Conservation (phyloP, 2,113 vertebrate species). For the Oplegnathus fasciatus region DNA sequence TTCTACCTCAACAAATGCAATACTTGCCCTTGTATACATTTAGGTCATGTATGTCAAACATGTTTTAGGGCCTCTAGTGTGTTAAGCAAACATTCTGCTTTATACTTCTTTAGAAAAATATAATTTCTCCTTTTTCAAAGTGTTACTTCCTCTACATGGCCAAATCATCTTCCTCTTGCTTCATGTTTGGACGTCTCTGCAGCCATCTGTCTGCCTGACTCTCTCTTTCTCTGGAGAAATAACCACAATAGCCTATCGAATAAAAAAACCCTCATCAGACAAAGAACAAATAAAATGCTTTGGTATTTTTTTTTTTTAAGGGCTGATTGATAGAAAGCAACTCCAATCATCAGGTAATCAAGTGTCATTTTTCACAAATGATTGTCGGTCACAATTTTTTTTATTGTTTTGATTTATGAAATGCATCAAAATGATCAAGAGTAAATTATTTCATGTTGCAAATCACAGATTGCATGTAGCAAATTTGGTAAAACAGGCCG, state of each 20-base stretch:
- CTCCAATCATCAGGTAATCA: background rate
- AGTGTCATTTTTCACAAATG: background rate
- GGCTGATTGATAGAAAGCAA: background rate
- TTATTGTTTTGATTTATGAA: background rate
- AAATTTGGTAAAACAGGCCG: background rate
- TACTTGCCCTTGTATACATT: background rate
- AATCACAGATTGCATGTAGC: background rate
- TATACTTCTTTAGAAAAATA: background rate
- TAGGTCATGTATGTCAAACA: background rate
- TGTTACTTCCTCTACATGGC: background rate
- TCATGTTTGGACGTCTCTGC: background rate
- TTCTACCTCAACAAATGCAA: background rate
- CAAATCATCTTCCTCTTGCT: background rate
- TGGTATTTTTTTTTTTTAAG: background rate
- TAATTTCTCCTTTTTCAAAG: background rate
- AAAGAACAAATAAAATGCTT: background rate
- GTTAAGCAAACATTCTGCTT: background rate
- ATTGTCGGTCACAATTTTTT: background rate
- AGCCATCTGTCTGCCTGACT: slow-evolving; percentile 2
- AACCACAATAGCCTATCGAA: background rate
- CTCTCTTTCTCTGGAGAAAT: background rate
- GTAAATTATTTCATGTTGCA: background rate
- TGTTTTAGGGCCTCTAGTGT: background rate
- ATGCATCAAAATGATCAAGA: background rate
- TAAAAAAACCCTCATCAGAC: background rate